A percentile compares a stretch with the other conserved stretches of the same genome.
Conservation (phyloP, 2,888 invertebrate genomes). For the Drosophila flavopinicola region DNA sequence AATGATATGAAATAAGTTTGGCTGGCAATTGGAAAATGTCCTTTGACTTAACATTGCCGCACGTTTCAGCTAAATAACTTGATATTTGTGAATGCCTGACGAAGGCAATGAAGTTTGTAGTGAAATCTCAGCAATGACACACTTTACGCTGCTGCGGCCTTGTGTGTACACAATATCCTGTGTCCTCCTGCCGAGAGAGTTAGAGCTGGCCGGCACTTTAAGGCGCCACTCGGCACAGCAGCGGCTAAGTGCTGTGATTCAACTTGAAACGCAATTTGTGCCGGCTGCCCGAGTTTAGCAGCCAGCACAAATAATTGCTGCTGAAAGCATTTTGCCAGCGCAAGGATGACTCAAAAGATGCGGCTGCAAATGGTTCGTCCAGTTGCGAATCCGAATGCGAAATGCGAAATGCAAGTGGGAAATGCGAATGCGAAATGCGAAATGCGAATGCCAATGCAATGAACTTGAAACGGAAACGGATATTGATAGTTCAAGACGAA, state of each 20-base stretch:
- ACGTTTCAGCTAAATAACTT: conserved; percentile 34
- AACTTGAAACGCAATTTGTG: conserved; percentile 75
- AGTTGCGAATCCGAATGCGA: conserved; percentile 30
- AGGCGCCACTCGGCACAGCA: conserved; percentile 42
- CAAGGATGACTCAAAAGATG: conserved; percentile 40
- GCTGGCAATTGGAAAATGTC: background rate
- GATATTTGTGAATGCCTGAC: conserved; percentile 23
- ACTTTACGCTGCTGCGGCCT: conserved; percentile 58
- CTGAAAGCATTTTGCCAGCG: conserved; percentile 71
- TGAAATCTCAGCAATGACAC: conserved; percentile 63
- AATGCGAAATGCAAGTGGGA: conserved; percentile 22
- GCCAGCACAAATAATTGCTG: conserved; percentile 74
- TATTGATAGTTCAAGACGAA: conserved; percentile 82
- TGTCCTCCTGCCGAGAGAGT: conserved; percentile 50
- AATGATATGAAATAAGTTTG: too few species aligned
- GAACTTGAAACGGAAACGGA: conserved; percentile 81
- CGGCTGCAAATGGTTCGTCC: conserved; percentile 46
- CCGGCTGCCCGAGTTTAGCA: conserved; percentile 17
- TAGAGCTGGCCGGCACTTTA: conserved; percentile 59
- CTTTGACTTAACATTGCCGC: conserved; percentile 30
- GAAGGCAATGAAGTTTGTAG: conserved; percentile 40
- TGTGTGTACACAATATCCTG: conserved; percentile 74
- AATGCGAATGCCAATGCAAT: conserved; percentile 56
- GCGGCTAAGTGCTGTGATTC: conserved; percentile 62
- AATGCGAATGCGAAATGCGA: conserved; percentile 2